These are phyloP conservation scores for Corvus hawaiiensis DNA, from an alignment of 2,113 vertebrate genomes.

Conservation along the genomic window DNA sequence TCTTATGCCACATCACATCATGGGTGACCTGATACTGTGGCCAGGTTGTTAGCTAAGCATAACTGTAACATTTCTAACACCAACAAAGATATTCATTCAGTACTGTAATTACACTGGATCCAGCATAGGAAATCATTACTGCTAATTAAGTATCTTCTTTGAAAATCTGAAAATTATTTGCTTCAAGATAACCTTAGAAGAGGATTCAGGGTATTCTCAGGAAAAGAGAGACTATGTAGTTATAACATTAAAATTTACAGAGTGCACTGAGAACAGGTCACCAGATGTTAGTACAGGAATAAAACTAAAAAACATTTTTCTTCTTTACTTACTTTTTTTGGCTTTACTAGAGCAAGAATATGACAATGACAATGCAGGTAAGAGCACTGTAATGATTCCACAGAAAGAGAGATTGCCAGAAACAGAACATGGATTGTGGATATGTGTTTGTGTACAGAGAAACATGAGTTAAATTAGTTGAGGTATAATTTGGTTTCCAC, in stretches of 20 bases:
- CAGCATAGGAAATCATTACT: not conserved
- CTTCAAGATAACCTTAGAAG: not conserved
- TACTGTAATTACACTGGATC: not conserved
- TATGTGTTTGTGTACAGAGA: rapidly evolving
- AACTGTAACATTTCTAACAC: not conserved
- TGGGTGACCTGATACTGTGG: not conserved
- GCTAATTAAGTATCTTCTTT: not conserved
- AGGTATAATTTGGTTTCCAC: not conserved
- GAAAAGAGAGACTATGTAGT: not conserved
- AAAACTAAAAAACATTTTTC: not conserved
- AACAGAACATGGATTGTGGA: not conserved
- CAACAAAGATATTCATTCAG: not conserved
- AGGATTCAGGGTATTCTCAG: not conserved
- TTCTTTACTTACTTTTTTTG: not conserved
- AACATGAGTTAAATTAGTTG: not conserved
- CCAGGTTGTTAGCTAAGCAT: not conserved
- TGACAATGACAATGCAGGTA: not conserved
- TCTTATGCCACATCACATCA: not conserved
- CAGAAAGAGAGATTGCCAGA: not conserved
- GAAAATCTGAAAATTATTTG: not conserved
- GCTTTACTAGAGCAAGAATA: not conserved
- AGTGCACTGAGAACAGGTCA: not conserved
- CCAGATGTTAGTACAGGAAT: not conserved
- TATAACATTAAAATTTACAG: not conserved
- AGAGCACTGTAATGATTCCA: not conserved